Conservation (phyloP, 2,797 vertebrate genomes). For the Buphagus erythrorhynchus region DNA sequence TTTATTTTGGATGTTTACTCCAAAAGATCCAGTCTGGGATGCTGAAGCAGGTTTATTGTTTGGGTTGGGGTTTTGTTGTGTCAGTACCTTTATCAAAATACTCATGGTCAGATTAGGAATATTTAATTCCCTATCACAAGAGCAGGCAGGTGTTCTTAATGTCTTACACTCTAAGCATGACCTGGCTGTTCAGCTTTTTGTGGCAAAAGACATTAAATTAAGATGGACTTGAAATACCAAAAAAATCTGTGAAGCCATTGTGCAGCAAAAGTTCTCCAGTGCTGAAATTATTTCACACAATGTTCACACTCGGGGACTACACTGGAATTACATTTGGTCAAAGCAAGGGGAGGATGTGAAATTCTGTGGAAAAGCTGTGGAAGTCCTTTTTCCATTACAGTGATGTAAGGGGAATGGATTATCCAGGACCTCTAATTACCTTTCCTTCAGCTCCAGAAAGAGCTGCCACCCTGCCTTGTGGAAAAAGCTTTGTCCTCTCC, state of each 20-base stretch:
- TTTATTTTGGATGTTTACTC: background rate
- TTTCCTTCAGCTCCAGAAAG: constrained; percentile 21
- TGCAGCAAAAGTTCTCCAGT: background rate
- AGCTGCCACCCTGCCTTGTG: background rate
- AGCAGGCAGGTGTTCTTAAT: background rate
- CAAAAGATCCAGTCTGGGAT: background rate
- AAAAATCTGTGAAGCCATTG: background rate
- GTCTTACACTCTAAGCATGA: background rate
- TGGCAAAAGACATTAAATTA: background rate
- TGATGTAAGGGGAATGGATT: background rate
- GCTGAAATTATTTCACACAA: background rate
- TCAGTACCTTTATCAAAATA: background rate
- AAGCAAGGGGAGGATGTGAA: background rate
- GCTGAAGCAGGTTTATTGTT: background rate
- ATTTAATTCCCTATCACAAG: background rate
- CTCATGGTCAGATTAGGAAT: accelerated
- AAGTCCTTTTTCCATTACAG: background rate
- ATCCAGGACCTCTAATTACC: constrained; percentile 34
- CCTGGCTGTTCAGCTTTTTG: background rate
- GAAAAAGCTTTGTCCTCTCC: background rate
- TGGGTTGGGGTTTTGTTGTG: background rate
- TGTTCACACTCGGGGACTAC: background rate
- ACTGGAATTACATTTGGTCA: background rate
- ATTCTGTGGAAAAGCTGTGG: background rate
- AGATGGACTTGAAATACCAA: background rate